Percentiles rank a stretch among this genome's conserved stretches.
Evolutionary conservation across 2,797 vertebrate species (phyloP).

Genomic region (Enteromius thamalakanensis): DNA sequence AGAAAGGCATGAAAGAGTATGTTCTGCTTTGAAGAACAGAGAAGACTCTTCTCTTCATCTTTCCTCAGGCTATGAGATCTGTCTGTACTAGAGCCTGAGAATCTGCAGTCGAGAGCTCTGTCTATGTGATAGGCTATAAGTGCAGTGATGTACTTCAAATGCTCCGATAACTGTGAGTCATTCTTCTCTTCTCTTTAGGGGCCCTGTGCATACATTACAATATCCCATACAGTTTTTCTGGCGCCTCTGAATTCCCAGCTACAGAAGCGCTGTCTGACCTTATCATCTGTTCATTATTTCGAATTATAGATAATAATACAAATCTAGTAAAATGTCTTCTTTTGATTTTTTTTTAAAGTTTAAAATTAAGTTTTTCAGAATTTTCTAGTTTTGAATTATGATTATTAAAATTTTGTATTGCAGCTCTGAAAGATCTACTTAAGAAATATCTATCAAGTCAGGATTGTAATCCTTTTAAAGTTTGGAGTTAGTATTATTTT

Average conservation of each 20-base stretch:
- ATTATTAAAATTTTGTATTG: background rate
- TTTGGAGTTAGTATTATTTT: background rate
- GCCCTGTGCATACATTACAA: slow-evolving; percentile 14
- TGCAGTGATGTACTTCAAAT: slow-evolving; percentile 27
- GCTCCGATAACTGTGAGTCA: background rate
- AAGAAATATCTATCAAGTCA: background rate
- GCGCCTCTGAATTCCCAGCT: background rate
- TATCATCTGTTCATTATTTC: background rate
- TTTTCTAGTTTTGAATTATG: background rate
- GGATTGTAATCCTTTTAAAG: background rate
- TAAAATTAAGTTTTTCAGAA: background rate
- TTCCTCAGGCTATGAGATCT: slow-evolving; percentile 38
- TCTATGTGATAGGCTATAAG: slow-evolving; percentile 10
- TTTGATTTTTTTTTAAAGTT: background rate
- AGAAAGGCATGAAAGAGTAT: slow-evolving; percentile 43
- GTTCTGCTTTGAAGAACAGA: slow-evolving; percentile 58
- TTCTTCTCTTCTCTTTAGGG: slow-evolving; percentile 16
- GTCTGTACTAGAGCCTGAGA: slow-evolving; percentile 17
- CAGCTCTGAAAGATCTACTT: background rate
- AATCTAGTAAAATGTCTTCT: background rate
- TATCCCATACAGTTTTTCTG: background rate
- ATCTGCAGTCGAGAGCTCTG: slow-evolving; percentile 3
- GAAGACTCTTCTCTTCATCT: slow-evolving; percentile 42
- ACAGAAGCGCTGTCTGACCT: background rate
- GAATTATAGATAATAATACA: background rate